Evolutionary conservation across 2,113 vertebrate species (phyloP).

Genomic region (Cathartes aura): DNA sequence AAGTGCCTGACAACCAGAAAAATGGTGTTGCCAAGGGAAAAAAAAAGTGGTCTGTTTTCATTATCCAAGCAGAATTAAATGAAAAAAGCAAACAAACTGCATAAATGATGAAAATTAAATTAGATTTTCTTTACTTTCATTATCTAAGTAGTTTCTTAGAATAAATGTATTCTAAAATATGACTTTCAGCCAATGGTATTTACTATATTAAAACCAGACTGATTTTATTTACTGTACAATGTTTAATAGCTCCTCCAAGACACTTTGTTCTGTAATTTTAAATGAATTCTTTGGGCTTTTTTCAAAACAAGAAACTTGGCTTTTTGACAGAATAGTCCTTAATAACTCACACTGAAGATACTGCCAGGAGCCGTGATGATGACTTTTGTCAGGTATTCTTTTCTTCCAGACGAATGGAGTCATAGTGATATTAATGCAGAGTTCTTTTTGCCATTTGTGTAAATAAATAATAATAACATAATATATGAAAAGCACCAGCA

Average conservation of each 20-base stretch:
- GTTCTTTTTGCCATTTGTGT: not conserved
- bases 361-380: not conserved
- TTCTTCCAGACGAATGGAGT: not conserved
- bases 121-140: constrained; percentile 35
- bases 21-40: not conserved
- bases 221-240: constrained; percentile 16
- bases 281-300: not conserved
- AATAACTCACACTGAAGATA: not conserved
- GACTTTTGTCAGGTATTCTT: not conserved
- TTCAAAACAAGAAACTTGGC: not conserved
- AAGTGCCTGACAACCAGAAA: not conserved
- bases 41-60: not conserved
- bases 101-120: constrained; percentile 41
- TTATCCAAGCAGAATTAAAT: constrained; percentile 44
- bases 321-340: not conserved
- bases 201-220: not conserved
- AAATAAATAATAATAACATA: not conserved
- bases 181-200: not conserved
- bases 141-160: constrained; percentile 7
- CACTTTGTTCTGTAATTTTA: constrained; percentile 16
- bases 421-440: not conserved
- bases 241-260: constrained; percentile 2
- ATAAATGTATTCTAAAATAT: constrained; percentile 17
- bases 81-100: not conserved
- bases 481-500: not conserved